Base-by-base conservation (phyloP, 2,888 invertebrate genomes). In the Tetanocera ferruginea region DNA sequence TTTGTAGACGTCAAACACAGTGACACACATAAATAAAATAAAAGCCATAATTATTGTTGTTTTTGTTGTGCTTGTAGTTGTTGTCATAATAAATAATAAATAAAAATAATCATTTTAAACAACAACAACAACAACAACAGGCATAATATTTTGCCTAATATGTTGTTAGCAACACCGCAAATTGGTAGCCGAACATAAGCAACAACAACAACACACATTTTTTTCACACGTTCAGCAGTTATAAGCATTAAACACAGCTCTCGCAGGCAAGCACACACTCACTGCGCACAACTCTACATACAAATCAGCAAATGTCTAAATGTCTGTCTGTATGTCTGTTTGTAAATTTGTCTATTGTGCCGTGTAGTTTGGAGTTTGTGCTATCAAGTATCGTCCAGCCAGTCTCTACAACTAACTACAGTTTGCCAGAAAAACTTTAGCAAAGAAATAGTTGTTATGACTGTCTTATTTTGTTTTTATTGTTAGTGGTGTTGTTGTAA, bases 11-110 rank as follows among this genome's bases (percentile, higher is more conserved):
- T 66, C 64, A 66, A 34, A 66, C 31, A 31, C 31, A 66, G 64
- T 66, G 64, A 66, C 64, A 66, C 64, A 66, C 64, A 66, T 19
- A 37, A 66, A 66, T 28, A 66, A 66, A 66, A 31, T 5, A 19
- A 31, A 31, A 19, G 64, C 64, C 34, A 34, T 43, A 43, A 6
- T 43, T 43, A 3, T 43, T 11, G 43, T 43, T 43, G 11, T 14
- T 11, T 11, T 11, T 3, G 43, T 43, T 43, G 43, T 43, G 11
- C 11, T 37, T 37, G 37, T 37, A 6, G 37, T 37, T 37, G 37
- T 43, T 11, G 43, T 43, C 64, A 34, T 5, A 25, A 64, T 3
- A n/a, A 34, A 34, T 4, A 64, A 64, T 5, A 64, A 64, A 25
- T n/a, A 64, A 64, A n/a, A 66, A 66, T 34, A 66, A 66, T 25